Base-by-base conservation (phyloP, 2,797 vertebrate genomes). In the Anguilla megastoma region DNA sequence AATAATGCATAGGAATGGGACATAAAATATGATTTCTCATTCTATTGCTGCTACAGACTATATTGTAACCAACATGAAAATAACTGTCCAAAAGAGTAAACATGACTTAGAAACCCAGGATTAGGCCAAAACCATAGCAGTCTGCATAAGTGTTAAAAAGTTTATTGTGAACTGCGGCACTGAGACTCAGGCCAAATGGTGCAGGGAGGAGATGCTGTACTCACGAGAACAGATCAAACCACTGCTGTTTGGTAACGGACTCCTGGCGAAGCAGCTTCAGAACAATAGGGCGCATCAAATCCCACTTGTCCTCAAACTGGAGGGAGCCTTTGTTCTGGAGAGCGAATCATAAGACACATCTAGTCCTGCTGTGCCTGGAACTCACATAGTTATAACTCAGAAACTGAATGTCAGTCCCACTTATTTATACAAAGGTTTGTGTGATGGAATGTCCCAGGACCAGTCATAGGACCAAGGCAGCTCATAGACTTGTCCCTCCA, bases 231-330 rank as follows among this genome's bases (percentile, higher is more conserved):
- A 99, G 95, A 95, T 99, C 98, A 88, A 99, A 99, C 98, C 98
- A 99, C 89, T 99, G 98, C 90, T 99, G 98, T 90, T 99, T 99
- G 2, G 98, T 99, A 94, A 99, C 98, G 54, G 97, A 98, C 95
- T 99, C 98, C 92, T 99, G 98, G 89, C 98, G 97, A 90, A 99
- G 97, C 93, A 99, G 97, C 94, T 99, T 99, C 94, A 99, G 93
- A 88, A 99, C 98, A 0, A 99, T 99, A 36, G 98, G 98, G 83
- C 98, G 97, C 98, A 99, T 99, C 93, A 97, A 97, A 94, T 99
- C 98, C 98, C 98, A 99, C 95, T 99, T 99, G 94, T 99, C 98
- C 96, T 99, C 98, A 96, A 99, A 99, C 88, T 99, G 98, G 95
- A 99, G 98, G 85, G 98, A 98, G 93, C 98, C 98, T 97, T 99